phyloP scores from a whole-genome alignment of 2,113 vertebrate genomes.

The Illadopsis cleaveri region DNA sequence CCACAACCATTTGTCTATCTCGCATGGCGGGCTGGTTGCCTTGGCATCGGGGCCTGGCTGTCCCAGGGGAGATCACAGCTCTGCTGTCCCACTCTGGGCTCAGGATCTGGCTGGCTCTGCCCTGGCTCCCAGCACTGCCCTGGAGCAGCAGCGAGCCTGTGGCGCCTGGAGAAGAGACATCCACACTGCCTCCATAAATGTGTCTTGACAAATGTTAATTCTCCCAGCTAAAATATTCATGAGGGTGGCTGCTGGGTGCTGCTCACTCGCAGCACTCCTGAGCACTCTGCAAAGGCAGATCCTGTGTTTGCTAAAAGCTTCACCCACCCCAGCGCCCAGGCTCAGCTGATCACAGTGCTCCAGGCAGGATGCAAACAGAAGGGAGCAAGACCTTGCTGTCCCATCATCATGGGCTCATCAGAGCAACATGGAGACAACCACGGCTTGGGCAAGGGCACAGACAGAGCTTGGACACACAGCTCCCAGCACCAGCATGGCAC shows the following conservation, averaged over 20 bases:
- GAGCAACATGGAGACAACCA: background rate
- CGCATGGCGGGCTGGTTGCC: background rate
- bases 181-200: background rate
- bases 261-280: background rate
- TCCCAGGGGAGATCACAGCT: background rate
- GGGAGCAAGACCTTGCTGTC: background rate
- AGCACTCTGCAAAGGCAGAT: background rate
- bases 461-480: background rate
- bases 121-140: background rate
- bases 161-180: background rate
- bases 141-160: background rate
- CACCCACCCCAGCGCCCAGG: accelerated
- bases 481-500: background rate
- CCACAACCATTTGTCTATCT: conserved; percentile 50
- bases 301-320: background rate
- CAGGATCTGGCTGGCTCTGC: background rate
- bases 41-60: background rate
- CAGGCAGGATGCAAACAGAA: background rate
- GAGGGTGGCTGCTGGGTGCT: background rate
- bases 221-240: conserved; percentile 45
- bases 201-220: conserved; percentile 39
- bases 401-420: accelerated
- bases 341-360: background rate
- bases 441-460: background rate
- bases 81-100: background rate